Conservation (phyloP, 2,888 invertebrate genomes). For the Andricus quercusramuli region DNA sequence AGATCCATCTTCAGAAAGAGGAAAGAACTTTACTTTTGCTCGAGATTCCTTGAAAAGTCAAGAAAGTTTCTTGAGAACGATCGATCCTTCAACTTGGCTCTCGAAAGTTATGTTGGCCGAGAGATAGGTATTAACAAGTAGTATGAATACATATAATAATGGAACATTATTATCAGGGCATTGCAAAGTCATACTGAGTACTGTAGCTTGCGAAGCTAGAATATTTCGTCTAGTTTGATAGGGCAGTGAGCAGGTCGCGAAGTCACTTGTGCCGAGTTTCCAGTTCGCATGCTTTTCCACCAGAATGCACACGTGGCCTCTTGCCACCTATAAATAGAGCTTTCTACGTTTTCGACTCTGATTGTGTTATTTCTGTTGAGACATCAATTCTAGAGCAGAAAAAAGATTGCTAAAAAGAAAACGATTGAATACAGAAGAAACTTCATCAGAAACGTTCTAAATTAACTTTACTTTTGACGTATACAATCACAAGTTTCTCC, state of each 20-base stretch:
- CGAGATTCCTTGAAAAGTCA: not conserved
- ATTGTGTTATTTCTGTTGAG: not conserved
- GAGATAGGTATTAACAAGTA: conserved; percentile 16
- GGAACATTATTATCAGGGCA: conserved; percentile 46
- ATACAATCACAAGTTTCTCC: too few species aligned
- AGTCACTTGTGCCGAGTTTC: conserved; percentile 57
- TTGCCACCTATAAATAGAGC: conserved; percentile 24
- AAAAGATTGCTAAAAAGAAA: not conserved
- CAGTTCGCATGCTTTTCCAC: conserved; percentile 39
- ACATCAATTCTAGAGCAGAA: not conserved
- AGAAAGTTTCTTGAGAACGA: conserved; percentile 6
- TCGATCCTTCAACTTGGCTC: conserved; percentile 26
- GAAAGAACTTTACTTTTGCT: conserved; percentile 2
- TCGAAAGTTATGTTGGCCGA: conserved; percentile 1
- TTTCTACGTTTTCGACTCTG: conserved; percentile 14
- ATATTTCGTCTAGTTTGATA: conserved; percentile 58
- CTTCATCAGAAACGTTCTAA: too few species aligned
- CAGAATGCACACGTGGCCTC: conserved; percentile 35
- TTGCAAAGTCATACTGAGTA: conserved; percentile 39
- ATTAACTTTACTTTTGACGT: too few species aligned
- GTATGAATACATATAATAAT: conserved; percentile 48
- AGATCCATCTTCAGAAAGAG: conserved; percentile 2
- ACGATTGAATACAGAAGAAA: not conserved
- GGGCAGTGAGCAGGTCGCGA: conserved; percentile 48
- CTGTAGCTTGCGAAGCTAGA: conserved; percentile 36